These are phyloP conservation scores for Umimayanthus chanpuru DNA, from an alignment of 92 coral and sea anemone genomes.

Conservation along the genomic window DNA sequence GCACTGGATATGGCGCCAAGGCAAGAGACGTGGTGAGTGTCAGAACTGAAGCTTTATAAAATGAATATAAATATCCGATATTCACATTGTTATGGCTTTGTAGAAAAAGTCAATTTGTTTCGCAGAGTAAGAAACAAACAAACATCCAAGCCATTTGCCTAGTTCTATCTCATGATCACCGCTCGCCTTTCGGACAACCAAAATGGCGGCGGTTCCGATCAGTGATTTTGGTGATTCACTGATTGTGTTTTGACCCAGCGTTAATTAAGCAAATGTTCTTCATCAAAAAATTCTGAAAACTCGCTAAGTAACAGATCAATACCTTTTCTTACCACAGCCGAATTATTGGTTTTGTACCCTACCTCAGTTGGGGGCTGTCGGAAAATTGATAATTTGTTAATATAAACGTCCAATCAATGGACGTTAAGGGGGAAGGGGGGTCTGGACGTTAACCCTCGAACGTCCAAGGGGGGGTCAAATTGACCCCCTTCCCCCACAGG, in stretches of 20 bases:
- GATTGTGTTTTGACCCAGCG: neutral
- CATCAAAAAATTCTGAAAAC: neutral
- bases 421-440: no score
- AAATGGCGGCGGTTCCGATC: neutral
- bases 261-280: neutral
- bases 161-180: neutral
- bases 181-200: neutral
- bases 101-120: no score
- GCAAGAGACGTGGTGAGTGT: constrained; percentile 95
- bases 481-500: no score
- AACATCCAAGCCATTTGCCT: no score
- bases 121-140: no score
- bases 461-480: no score
- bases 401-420: no score
- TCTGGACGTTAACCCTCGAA: no score
- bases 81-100: no score
- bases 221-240: neutral
- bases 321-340: neutral
- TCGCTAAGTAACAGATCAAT: neutral
- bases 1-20: constrained; percentile 72
- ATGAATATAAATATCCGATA: no score
- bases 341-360: neutral
- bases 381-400: no score
- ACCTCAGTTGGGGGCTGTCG: neutral
- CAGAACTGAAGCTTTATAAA: no score